Evolutionary conservation across 2,888 invertebrate species (phyloP).

Genomic region (Amblyjoppa proteus): DNA sequence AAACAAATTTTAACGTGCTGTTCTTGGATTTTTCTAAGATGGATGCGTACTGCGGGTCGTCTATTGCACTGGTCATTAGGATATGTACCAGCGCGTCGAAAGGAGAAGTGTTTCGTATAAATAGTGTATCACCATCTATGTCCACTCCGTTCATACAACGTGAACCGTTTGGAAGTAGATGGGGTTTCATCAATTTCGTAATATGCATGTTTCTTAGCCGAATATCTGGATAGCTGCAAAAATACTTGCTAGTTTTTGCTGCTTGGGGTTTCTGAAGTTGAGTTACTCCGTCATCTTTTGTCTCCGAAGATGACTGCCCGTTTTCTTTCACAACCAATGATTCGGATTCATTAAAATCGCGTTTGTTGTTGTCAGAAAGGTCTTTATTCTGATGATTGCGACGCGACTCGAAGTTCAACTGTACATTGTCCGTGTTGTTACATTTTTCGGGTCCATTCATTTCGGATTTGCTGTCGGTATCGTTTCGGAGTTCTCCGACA

Average conservation of each 20-base stretch:
- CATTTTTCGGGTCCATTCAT: no score
- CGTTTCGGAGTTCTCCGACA: no score
- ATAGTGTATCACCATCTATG: background rate
- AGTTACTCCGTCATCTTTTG: background rate
- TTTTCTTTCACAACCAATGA: background rate
- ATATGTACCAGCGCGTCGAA: constrained; percentile 52
- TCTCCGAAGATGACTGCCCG: background rate
- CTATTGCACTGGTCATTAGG: constrained; percentile 31
- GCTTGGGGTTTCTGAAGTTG: background rate
- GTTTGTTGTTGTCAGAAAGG: no score
- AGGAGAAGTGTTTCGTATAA: constrained; percentile 37
- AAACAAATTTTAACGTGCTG: constrained; percentile 1
- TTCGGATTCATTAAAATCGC: background rate
- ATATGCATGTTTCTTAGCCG: background rate
- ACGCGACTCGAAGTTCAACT: no score
- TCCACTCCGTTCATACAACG: background rate
- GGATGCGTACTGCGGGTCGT: constrained; percentile 1
- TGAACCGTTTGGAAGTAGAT: background rate
- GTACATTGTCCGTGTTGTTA: no score
- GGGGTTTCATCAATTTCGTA: background rate
- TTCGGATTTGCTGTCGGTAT: no score
- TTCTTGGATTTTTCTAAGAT: constrained; percentile 15
- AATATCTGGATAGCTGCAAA: background rate
- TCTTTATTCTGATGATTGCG: no score
- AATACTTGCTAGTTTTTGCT: background rate